Evolutionary conservation across 35 echinoderm and acorn worm genomes (phyloP).

Genomic region (Amphiura filiformis): DNA sequence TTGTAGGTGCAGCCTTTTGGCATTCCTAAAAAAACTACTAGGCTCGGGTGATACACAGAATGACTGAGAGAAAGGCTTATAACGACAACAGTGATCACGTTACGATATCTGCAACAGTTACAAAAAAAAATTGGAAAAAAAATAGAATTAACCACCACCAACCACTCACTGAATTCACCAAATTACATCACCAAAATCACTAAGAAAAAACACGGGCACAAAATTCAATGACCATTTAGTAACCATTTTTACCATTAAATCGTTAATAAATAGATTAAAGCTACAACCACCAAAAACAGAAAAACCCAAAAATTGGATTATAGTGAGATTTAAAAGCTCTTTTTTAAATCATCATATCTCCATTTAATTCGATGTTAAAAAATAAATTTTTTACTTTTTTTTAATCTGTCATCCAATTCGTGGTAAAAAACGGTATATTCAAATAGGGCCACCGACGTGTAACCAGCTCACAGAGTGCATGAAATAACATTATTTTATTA

Average conservation of each 20-base stretch:
- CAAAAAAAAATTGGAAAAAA: too few relatives aligned
- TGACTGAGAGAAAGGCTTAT: background rate
- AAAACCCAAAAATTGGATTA: background rate
- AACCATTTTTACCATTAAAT: slow-evolving; percentile 10
- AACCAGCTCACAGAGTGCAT: background rate
- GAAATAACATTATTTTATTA: background rate
- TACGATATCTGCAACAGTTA: background rate
- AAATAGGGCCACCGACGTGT: background rate
- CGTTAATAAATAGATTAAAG: slow-evolving; percentile 1
- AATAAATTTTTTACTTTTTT: slow-evolving; percentile 17
- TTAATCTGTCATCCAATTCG: background rate
- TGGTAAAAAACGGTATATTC: slow-evolving; percentile 15
- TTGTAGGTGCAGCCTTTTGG: too few relatives aligned
- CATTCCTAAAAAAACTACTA: too few relatives aligned
- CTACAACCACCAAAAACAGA: slow-evolving; percentile 9
- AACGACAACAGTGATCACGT: background rate
- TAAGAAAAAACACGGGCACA: background rate
- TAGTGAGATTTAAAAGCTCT: background rate
- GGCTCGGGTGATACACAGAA: background rate
- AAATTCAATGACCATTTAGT: background rate
- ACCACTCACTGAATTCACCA: background rate
- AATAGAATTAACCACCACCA: slow-evolving; percentile 12
- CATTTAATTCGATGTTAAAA: slow-evolving; percentile 9
- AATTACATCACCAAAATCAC: background rate
- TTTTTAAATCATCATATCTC: slow-evolving; percentile 7